Conservation (phyloP, 2,113 vertebrate species). For the Rutilus rutilus region DNA sequence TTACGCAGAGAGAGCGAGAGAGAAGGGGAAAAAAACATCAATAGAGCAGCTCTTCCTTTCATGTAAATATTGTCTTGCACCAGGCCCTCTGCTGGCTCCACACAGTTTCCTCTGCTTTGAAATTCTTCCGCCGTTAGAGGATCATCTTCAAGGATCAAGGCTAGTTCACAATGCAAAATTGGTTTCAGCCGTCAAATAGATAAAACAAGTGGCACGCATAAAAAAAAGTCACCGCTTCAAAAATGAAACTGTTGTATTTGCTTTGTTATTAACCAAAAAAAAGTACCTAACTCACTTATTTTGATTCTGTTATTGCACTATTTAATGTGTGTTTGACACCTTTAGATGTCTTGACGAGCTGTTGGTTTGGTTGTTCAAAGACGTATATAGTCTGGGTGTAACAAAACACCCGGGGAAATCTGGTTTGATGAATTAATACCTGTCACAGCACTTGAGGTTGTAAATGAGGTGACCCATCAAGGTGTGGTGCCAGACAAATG, state of each 20-base stretch:
- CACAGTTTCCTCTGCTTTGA: slow-evolving; percentile 81
- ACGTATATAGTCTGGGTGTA: not conserved
- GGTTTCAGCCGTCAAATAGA: slow-evolving; percentile 75
- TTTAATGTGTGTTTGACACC: not conserved
- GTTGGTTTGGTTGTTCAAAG: not conserved
- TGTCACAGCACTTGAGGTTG: slow-evolving; percentile 18
- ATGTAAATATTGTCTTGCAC: slow-evolving; percentile 64
- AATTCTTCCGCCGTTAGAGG: slow-evolving; percentile 74
- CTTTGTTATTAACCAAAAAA: slow-evolving; percentile 59
- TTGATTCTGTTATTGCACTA: slow-evolving; percentile 1
- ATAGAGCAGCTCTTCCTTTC: slow-evolving; percentile 56
- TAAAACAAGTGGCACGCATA: slow-evolving; percentile 67
- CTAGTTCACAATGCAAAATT: slow-evolving; percentile 74
- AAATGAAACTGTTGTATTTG: slow-evolving; percentile 65
- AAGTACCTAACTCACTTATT: not conserved
- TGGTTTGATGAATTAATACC: not conserved
- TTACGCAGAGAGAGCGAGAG: slow-evolving; percentile 46
- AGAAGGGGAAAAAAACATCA: slow-evolving; percentile 25
- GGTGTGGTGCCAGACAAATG: slow-evolving; percentile 47
- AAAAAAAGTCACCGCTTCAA: not conserved
- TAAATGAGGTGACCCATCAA: slow-evolving; percentile 45
- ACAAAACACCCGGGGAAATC: not conserved
- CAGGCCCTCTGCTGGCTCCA: slow-evolving; percentile 73
- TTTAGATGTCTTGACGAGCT: slow-evolving; percentile 7
- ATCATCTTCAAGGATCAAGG: slow-evolving; percentile 72